A percentile compares a stretch with the other conserved stretches of the same genome.
Conservation (phyloP, 2,888 invertebrate species). For the Tortrix viridana region DNA sequence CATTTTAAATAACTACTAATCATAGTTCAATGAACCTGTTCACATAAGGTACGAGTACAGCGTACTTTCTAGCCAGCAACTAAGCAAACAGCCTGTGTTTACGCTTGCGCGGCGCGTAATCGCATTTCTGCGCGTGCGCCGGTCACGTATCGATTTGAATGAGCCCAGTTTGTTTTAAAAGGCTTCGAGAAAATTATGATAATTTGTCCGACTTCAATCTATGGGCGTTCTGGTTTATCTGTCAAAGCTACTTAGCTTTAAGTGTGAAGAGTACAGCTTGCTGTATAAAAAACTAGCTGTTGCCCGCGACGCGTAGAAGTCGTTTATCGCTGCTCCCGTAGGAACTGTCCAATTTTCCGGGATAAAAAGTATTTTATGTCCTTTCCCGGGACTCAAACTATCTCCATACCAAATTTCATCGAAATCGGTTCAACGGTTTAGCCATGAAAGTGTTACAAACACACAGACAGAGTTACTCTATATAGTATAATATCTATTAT, state of each 20-base stretch:
- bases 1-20: neutral
- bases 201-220: slow-evolving; percentile 17
- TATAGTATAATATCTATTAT: too few species aligned
- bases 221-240: neutral
- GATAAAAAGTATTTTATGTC: too few species aligned
- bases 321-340: too few species aligned
- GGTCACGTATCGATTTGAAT: slow-evolving; percentile 38
- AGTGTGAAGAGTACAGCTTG: too few species aligned
- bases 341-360: too few species aligned
- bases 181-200: slow-evolving; percentile 35
- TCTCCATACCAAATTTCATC: too few species aligned
- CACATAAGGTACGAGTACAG: slow-evolving; percentile 37
- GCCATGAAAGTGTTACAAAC: too few species aligned
- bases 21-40: neutral
- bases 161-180: slow-evolving; percentile 38
- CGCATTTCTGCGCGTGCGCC: slow-evolving; percentile 41
- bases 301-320: too few species aligned
- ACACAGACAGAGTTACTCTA: too few species aligned
- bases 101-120: slow-evolving; percentile 41
- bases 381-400: too few species aligned
- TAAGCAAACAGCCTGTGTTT: slow-evolving; percentile 60
- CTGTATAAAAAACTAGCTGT: too few species aligned
- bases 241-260: neutral
- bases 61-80: slow-evolving; percentile 61
- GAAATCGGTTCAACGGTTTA: too few species aligned